phyloP scores from a whole-genome alignment of 2,113 vertebrate genomes.

The Dryoscopus gambensis region DNA sequence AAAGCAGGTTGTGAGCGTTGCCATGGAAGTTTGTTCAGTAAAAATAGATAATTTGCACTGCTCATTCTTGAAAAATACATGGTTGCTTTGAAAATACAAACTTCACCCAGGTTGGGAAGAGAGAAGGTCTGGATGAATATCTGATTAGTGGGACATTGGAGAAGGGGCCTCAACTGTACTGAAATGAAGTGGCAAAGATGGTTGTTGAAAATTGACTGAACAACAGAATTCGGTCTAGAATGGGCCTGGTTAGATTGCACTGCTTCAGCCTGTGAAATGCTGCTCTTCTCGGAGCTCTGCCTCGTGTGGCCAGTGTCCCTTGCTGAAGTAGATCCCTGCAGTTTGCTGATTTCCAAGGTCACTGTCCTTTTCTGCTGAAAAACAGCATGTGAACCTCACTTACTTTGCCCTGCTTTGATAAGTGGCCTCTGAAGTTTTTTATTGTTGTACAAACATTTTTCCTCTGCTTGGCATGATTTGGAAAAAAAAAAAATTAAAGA shows the following conservation, averaged over 20 bases:
- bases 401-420: neutral
- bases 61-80: neutral
- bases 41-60: neutral
- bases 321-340: neutral
- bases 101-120: neutral
- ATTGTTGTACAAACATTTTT: neutral
- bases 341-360: neutral
- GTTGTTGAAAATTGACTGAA: neutral
- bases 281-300: neutral
- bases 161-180: neutral
- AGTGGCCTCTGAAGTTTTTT: neutral
- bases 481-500: neutral
- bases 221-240: neutral
- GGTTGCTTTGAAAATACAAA: neutral
- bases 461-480: neutral
- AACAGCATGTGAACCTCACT: neutral
- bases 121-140: neutral
- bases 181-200: neutral
- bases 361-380: neutral
- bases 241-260: neutral
- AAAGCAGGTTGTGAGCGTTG: neutral
- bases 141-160: neutral
- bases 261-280: neutral
- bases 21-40: neutral
- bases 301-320: rapidly evolving